Percentiles rank a stretch among this genome's conserved stretches.
phyloP scores from a whole-genome alignment of 2,113 vertebrate genomes.

The Perca fluviatilis region DNA sequence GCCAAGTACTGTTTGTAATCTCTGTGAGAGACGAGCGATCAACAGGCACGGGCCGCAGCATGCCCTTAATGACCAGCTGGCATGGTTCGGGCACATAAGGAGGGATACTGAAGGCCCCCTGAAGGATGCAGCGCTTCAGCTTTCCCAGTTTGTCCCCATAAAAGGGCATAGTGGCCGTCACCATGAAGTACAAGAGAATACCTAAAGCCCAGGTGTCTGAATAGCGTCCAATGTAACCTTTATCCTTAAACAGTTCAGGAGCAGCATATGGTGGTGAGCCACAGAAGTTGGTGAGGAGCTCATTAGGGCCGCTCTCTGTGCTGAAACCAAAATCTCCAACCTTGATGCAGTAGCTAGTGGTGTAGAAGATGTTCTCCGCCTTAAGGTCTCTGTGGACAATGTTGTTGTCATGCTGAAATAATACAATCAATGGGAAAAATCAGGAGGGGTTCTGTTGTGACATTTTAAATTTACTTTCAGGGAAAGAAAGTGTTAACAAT shows the following conservation, averaged over 20 bases:
- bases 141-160: conserved; percentile 75
- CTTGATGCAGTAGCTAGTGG: conserved; percentile 84
- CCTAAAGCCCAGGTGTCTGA: conserved; percentile 88
- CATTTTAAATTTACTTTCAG: neutral
- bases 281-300: conserved; percentile 82
- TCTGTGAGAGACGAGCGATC: conserved; percentile 78
- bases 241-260: conserved; percentile 84
- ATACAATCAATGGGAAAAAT: neutral
- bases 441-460: neutral
- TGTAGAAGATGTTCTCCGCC: conserved; percentile 86
- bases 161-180: conserved; percentile 83
- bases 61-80: conserved; percentile 79
- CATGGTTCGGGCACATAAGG: conserved; percentile 76
- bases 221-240: conserved; percentile 79
- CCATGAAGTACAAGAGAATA: conserved; percentile 85
- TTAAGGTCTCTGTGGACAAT: conserved; percentile 87
- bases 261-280: conserved; percentile 86
- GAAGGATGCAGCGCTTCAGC: conserved; percentile 83
- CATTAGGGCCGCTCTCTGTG: conserved; percentile 57
- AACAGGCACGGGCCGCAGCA: conserved; percentile 78
- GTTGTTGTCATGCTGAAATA: conserved; percentile 83
- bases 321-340: conserved; percentile 88
- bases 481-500: neutral
- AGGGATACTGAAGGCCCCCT: conserved; percentile 83
- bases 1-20: conserved; percentile 77